Evolutionary conservation across 2,797 vertebrate genomes (phyloP).

Genomic region (Sitta carolinensis): DNA sequence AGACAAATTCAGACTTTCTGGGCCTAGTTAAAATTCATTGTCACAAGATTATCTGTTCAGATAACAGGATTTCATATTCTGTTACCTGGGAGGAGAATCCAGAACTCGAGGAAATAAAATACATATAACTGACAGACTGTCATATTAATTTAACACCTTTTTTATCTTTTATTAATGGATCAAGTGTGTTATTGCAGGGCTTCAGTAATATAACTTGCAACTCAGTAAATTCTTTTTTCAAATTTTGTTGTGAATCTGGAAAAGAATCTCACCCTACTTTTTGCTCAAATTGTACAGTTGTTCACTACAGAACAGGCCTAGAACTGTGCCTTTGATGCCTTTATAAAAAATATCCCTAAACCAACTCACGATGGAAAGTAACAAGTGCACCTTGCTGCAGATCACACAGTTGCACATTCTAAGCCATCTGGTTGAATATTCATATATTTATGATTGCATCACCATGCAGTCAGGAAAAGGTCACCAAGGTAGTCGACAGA

Average conservation of each 20-base stretch:
- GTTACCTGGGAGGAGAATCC: neutral
- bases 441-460: neutral
- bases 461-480: neutral
- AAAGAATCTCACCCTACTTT: accelerated
- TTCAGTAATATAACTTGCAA: neutral
- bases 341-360: neutral
- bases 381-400: neutral
- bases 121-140: neutral
- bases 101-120: neutral
- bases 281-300: neutral
- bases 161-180: neutral
- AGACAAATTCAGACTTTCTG: neutral
- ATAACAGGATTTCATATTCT: neutral
- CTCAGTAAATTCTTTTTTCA: neutral
- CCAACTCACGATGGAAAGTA: neutral
- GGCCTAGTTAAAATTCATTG: neutral
- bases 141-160: neutral
- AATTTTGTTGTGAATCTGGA: neutral
- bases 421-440: neutral
- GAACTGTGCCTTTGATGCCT: neutral
- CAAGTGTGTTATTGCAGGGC: neutral
- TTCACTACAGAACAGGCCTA: neutral
- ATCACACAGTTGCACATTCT: neutral
- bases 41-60: neutral
- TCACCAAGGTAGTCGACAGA: neutral